These are phyloP conservation scores for Prochilodus magdalenae DNA, from an alignment of 2,113 vertebrate species.

Conservation along the genomic window DNA sequence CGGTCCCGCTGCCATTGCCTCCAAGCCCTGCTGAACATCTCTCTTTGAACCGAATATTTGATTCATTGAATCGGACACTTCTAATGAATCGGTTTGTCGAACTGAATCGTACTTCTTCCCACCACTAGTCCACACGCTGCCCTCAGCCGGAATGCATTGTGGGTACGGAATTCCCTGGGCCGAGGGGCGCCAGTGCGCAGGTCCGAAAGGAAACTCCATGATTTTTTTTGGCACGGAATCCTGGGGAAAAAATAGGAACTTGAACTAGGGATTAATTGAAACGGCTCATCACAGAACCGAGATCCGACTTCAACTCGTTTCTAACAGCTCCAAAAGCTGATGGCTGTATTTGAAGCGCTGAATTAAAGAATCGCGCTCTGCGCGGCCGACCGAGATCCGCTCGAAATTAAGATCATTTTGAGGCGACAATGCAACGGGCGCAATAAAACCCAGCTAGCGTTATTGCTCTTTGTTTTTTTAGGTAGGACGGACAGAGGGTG, in stretches of 20 bases:
- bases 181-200: slow-evolving; percentile 80
- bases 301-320: slow-evolving; percentile 67
- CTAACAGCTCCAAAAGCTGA: slow-evolving; percentile 24
- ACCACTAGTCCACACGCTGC: neutral
- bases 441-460: slow-evolving; percentile 74
- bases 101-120: neutral
- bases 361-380: slow-evolving; percentile 56
- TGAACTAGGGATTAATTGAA: slow-evolving; percentile 59
- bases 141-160: slow-evolving; percentile 74
- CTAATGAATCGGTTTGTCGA: neutral
- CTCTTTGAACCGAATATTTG: neutral
- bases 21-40: no score
- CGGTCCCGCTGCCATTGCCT: no score
- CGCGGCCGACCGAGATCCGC: slow-evolving; percentile 59
- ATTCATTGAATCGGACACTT: neutral
- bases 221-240: slow-evolving; percentile 85
- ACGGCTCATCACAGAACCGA: slow-evolving; percentile 61
- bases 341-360: slow-evolving; percentile 6
- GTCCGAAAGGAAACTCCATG: slow-evolving; percentile 86
- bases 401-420: slow-evolving; percentile 58
- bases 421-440: slow-evolving; percentile 65
- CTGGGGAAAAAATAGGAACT: slow-evolving; percentile 72
- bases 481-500: slow-evolving; percentile 62
- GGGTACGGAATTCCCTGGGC: slow-evolving; percentile 86
- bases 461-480: slow-evolving; percentile 82